Evolutionary conservation across 2,888 invertebrate species (phyloP).

Genomic region (Hipparchia sbordonii): DNA sequence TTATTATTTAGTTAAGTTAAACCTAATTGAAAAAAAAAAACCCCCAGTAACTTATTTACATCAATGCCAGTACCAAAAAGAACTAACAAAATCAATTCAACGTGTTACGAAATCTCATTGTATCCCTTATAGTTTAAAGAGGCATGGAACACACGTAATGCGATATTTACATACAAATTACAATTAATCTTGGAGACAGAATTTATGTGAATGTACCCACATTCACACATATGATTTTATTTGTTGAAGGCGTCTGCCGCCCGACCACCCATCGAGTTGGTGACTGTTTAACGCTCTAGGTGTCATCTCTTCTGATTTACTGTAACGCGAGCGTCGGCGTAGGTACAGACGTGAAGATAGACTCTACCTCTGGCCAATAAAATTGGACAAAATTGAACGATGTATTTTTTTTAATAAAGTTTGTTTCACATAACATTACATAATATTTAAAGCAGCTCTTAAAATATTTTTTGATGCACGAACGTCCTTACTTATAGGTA

Average conservation of each 20-base stretch:
- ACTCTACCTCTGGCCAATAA: constrained; percentile 51
- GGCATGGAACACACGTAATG: constrained; percentile 5
- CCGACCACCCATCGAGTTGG: constrained; percentile 77
- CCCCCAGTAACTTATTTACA: too few species aligned
- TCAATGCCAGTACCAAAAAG: background rate
- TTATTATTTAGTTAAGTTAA: too few species aligned
- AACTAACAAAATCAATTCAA: background rate
- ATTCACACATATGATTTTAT: constrained; percentile 55
- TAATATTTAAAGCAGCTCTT: too few species aligned
- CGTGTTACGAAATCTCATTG: background rate
- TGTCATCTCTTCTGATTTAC: constrained; percentile 81
- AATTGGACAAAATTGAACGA: constrained; percentile 28
- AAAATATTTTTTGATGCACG: too few species aligned
- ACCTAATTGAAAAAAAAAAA: too few species aligned
- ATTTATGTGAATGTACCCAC: constrained; percentile 57
- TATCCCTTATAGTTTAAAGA: background rate
- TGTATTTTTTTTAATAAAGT: background rate
- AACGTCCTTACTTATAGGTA: too few species aligned
- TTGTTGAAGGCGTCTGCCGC: constrained; percentile 69
- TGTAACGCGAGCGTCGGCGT: constrained; percentile 65
- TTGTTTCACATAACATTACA: too few species aligned
- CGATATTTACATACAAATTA: constrained; percentile 28
- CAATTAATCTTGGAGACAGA: constrained; percentile 32
- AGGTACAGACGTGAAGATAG: constrained; percentile 43
- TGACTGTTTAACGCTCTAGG: constrained; percentile 75